Conservation (phyloP, 2,113 vertebrate genomes). For the Rostratula benghalensis region DNA sequence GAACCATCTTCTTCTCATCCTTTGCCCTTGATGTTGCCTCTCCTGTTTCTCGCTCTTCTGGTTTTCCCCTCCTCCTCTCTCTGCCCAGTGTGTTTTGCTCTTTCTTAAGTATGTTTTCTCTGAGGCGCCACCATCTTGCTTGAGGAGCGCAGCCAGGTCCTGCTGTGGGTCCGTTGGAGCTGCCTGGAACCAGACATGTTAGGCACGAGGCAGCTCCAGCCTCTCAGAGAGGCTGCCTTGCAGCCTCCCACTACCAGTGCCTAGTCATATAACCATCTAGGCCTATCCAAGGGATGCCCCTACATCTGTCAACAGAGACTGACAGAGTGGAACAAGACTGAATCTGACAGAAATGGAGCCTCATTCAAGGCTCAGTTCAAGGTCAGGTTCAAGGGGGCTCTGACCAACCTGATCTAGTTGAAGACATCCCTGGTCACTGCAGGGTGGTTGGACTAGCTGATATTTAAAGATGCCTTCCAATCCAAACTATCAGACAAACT, state of each 20-base stretch:
- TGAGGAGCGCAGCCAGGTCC: background rate
- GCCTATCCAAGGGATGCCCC: background rate
- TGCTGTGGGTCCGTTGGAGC: background rate
- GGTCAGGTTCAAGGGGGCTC: accelerated
- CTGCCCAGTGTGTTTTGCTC: background rate
- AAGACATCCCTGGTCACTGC: background rate
- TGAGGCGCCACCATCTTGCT: background rate
- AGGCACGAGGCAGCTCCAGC: background rate
- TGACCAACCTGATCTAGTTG: background rate
- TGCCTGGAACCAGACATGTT: background rate
- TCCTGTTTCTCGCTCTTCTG: background rate
- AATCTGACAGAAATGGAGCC: background rate
- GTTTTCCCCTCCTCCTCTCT: background rate
- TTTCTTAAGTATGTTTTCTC: background rate
- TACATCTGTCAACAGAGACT: accelerated
- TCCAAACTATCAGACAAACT: background rate
- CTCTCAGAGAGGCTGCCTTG: background rate
- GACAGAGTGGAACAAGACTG: background rate
- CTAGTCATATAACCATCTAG: background rate
- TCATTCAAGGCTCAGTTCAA: background rate
- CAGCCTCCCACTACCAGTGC: background rate
- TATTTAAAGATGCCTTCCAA: background rate
- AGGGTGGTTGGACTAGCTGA: background rate
- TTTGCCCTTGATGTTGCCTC: background rate
- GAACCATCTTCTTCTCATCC: accelerated